These are phyloP conservation scores for Eleginops maclovinus DNA, from an alignment of 2,113 vertebrate species.

Conservation along the genomic window DNA sequence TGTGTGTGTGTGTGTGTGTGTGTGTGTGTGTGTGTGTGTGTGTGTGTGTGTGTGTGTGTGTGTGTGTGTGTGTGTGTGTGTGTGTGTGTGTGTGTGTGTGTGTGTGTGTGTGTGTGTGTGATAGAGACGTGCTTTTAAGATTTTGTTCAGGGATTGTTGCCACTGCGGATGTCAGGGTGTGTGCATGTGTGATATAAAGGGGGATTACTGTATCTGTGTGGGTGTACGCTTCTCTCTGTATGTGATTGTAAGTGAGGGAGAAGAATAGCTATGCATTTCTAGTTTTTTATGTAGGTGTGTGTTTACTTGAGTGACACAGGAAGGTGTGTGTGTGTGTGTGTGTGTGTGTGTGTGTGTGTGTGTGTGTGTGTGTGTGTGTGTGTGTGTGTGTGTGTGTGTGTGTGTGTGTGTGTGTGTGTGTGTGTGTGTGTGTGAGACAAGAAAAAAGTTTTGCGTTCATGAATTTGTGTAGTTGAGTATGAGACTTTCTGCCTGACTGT, in stretches of 20 bases:
- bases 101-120: slow-evolving; percentile 4
- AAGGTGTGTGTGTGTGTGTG: background rate
- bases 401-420: background rate
- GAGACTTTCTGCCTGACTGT: background rate
- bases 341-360: too few relatives aligned
- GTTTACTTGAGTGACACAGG: slow-evolving; percentile 25
- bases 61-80: slow-evolving; percentile 11
- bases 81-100: background rate
- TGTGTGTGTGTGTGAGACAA: background rate
- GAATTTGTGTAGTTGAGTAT: slow-evolving; percentile 21
- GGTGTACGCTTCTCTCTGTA: slow-evolving; percentile 1
- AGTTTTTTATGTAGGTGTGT: slow-evolving; percentile 41
- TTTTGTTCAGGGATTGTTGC: slow-evolving; percentile 52
- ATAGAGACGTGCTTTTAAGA: slow-evolving; percentile 27
- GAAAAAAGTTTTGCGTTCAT: slow-evolving; percentile 16
- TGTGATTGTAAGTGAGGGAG: background rate
- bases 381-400: background rate
- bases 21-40: background rate
- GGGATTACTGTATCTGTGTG: slow-evolving; percentile 48
- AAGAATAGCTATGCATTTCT: slow-evolving; percentile 16
- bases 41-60: background rate
- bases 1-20: background rate
- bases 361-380: too few relatives aligned
- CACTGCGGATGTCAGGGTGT: slow-evolving; percentile 26
- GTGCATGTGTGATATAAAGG: slow-evolving; percentile 40